Evolutionary conservation across 2,113 vertebrate species (phyloP).

Genomic region (Elephas maximus): DNA sequence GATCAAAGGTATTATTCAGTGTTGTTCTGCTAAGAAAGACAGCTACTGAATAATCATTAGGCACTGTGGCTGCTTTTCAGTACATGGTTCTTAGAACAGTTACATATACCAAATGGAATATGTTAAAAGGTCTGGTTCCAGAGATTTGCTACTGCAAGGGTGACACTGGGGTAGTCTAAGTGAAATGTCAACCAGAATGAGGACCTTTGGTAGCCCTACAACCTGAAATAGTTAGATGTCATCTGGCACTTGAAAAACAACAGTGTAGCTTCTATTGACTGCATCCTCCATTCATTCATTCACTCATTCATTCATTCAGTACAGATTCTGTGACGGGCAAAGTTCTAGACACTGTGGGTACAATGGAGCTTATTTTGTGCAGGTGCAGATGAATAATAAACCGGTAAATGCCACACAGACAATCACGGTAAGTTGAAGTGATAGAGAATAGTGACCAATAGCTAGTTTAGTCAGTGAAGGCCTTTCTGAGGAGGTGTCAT

Average conservation of each 20-base stretch:
- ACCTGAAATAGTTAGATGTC: neutral
- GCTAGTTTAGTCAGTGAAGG: neutral
- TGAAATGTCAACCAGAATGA: neutral
- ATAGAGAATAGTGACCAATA: neutral
- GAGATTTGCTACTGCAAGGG: neutral
- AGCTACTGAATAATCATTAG: slow-evolving; percentile 66
- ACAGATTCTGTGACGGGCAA: neutral
- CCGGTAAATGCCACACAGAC: neutral
- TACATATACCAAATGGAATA: neutral
- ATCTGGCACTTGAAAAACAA: neutral
- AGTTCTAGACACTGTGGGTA: neutral
- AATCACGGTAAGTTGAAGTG: neutral
- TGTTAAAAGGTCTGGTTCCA: neutral
- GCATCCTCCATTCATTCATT: neutral
- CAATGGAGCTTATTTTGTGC: neutral
- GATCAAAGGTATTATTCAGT: slow-evolving; percentile 45
- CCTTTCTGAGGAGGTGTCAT: neutral
- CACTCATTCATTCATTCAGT: neutral
- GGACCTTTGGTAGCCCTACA: neutral
- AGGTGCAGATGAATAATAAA: neutral
- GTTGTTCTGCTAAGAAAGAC: slow-evolving; percentile 32
- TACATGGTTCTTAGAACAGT: neutral
- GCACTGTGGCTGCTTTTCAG: neutral
- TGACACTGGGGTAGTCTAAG: neutral
- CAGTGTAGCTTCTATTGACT: neutral